Base-by-base conservation (phyloP, 2,113 vertebrate genomes). In the Litocranius walleri region DNA sequence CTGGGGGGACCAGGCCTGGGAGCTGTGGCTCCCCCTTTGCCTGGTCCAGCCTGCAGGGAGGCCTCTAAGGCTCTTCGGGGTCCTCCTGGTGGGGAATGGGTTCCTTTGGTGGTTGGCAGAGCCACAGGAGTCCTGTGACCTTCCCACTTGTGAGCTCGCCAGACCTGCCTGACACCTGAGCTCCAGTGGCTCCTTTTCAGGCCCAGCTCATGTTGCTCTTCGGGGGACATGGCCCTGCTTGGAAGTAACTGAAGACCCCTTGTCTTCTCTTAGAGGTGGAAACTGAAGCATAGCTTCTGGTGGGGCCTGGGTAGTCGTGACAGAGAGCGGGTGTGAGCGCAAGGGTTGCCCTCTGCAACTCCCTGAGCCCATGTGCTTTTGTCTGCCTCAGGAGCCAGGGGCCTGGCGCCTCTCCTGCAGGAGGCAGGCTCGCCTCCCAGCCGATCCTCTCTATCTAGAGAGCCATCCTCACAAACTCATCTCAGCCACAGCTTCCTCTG, bases 171-270 rank as follows among this genome's bases (percentile, higher is more conserved):
- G 97, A 95, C 92, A 96, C 81, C 64, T 1, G 93, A 96, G 95
- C 95, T 82, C 93, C 12, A 1, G 7, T 4, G 23, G 90, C 81
- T 97, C 40, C 90, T 95, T 30, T 90, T 61, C 27, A 0, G 52
- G 36, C 45, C 48, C 89, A 91, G 94, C 89, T 98, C 96, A 64
- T 81, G 96, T 97, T 98, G 88, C 92, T 91, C 40, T 82, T 40
- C 52, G 56, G 43, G 87, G 85, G 62, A 78, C 59, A 10, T 80
- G 50, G 23, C 92, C 87, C 19, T 30, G 78, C 87, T 16, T 50
- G 59, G 62, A 84, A 50, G 96, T 96, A 97, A 97, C 88, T 88
- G 54, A 97, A 97, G 96, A 45, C 91, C 95, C 80, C 85, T 0
- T 71, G 4, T 82, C 54, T 95, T 84, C 93, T 82, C 4, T 82